These are phyloP conservation scores for Antechinus stuartii DNA, from an alignment of 2,113 vertebrate genomes.

Conservation along the genomic window DNA sequence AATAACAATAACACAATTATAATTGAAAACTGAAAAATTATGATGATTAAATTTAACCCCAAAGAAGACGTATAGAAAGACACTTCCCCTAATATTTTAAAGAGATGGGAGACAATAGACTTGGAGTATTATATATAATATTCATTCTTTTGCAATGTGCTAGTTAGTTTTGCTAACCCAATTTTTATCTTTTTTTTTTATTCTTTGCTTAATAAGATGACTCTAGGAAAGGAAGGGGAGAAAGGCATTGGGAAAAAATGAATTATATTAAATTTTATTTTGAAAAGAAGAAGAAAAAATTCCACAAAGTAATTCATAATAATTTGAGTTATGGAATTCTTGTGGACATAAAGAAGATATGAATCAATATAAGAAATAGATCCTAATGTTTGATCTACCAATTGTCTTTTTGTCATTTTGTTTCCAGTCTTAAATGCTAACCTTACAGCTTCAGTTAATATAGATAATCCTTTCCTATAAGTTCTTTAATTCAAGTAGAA, in stretches of 20 bases:
- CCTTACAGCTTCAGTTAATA: background rate
- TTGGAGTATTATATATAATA: background rate
- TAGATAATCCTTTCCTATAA: background rate
- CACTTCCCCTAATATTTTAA: background rate
- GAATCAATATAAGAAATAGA: background rate
- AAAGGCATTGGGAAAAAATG: background rate
- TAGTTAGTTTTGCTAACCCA: background rate
- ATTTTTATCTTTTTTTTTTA: background rate
- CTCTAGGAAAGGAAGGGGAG: background rate
- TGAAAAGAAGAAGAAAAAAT: background rate
- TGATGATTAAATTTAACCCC: background rate
- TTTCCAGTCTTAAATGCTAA: background rate
- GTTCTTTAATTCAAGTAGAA: background rate
- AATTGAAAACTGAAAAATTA: background rate
- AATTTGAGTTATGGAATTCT: background rate
- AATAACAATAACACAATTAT: background rate
- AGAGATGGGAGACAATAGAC: background rate
- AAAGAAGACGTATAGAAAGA: background rate
- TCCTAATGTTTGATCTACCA: conserved; percentile 2
- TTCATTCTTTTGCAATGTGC: background rate
- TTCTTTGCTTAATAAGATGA: background rate
- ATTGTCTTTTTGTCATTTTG: background rate
- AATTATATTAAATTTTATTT: background rate
- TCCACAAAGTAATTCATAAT: conserved; percentile 35
- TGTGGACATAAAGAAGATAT: background rate